These are phyloP conservation scores for Euzophera pinguis DNA, from an alignment of 2,888 invertebrate species.

Conservation along the genomic window DNA sequence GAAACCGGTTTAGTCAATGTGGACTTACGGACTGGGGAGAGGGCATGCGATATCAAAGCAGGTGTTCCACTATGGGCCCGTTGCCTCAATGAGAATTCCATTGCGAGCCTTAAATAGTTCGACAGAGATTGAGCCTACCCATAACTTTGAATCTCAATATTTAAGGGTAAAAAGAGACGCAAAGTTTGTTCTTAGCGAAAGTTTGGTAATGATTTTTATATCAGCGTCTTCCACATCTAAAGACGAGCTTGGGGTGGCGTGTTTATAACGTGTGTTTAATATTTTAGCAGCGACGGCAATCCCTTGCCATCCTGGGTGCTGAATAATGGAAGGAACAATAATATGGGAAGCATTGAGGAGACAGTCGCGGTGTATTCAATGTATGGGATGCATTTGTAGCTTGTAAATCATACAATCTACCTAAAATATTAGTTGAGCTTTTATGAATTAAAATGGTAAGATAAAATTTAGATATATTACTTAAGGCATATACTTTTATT, in stretches of 20 bases:
- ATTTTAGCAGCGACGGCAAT: slow-evolving; percentile 64
- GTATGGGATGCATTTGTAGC: background rate
- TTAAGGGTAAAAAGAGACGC: slow-evolving; percentile 20
- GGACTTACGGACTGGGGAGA: slow-evolving; percentile 70
- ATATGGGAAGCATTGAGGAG: slow-evolving; percentile 51
- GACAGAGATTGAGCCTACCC: slow-evolving; percentile 41
- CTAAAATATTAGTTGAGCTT: too few relatives aligned
- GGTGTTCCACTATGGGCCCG: slow-evolving; percentile 69
- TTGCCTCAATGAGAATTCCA: slow-evolving; percentile 75
- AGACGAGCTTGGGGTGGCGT: slow-evolving; percentile 61
- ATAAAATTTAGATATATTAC: too few relatives aligned
- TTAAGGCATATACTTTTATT: too few relatives aligned
- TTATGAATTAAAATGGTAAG: too few relatives aligned
- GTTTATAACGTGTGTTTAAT: slow-evolving; percentile 75
- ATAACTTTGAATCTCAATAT: slow-evolving; percentile 14
- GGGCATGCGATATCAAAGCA: slow-evolving; percentile 76
- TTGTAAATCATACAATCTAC: too few relatives aligned
- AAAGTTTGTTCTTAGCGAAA: slow-evolving; percentile 24
- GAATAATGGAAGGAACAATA: slow-evolving; percentile 76
- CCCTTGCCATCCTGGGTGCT: slow-evolving; percentile 56
- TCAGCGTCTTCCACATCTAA: slow-evolving; percentile 52
- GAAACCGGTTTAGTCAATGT: slow-evolving; percentile 75
- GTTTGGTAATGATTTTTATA: slow-evolving; percentile 50
- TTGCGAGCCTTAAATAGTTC: slow-evolving; percentile 58
- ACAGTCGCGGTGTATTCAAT: slow-evolving; percentile 55